A percentile compares a stretch with the other conserved stretches of the same genome.
phyloP scores from a whole-genome alignment of 1,140 invertebrate genomes.

The Pentalonia nigronervosa region DNA sequence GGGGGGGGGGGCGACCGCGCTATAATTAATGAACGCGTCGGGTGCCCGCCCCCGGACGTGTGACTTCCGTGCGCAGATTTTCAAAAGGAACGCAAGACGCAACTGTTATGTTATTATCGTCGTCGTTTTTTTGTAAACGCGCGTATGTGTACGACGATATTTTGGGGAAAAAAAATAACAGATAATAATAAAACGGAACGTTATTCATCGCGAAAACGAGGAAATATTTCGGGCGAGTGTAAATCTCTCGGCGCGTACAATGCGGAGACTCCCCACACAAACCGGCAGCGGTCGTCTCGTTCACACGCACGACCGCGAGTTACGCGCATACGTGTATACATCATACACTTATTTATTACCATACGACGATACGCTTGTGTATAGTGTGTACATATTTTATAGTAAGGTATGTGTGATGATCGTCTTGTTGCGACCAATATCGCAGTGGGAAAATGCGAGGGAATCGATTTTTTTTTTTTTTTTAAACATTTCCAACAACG shows the following conservation, averaged over 20 bases:
- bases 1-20: not conserved
- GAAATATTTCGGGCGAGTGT: not conserved
- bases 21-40: conserved; percentile 45
- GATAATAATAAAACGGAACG: not conserved
- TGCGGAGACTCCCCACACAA: not conserved
- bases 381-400: too few species aligned
- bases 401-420: too few species aligned
- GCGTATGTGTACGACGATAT: not conserved
- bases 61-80: conserved; percentile 43
- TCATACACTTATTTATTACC: not conserved
- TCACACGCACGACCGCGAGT: not conserved
- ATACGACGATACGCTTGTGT: not conserved
- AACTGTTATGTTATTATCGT: not conserved
- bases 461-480: too few species aligned
- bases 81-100: conserved; percentile 5
- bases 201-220: conserved; percentile 13
- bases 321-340: not conserved
- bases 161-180: not conserved
- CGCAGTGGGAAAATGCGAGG: too few species aligned
- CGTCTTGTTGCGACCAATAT: too few species aligned
- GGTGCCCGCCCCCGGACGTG: conserved; percentile 48
- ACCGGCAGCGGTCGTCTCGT: not conserved
- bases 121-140: too few species aligned
- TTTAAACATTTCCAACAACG: too few species aligned
- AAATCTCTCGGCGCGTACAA: not conserved